Percentiles rank a stretch among this genome's conserved stretches.
Conservation (phyloP, 2,797 vertebrate species). For the Dallia pectoralis region DNA sequence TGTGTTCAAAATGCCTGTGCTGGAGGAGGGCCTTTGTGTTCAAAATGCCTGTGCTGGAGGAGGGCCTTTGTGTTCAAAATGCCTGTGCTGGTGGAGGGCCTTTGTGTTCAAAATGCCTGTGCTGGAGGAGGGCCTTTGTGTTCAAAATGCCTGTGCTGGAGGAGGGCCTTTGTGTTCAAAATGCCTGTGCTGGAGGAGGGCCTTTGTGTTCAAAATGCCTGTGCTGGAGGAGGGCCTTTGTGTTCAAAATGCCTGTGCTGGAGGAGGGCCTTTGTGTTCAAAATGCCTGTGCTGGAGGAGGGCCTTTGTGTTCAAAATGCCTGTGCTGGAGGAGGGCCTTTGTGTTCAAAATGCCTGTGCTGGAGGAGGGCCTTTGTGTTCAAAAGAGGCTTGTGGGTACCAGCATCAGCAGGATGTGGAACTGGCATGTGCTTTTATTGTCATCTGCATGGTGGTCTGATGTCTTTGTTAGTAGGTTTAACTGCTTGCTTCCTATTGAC, state of each 20-base stretch:
- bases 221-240: slow-evolving; percentile 59
- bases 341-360: slow-evolving; percentile 56
- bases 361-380: slow-evolving; percentile 37
- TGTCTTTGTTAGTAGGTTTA: slow-evolving; percentile 64
- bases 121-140: slow-evolving; percentile 61
- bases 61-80: too few species aligned
- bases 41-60: too few species aligned
- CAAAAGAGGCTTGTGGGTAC: slow-evolving; percentile 27
- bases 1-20: too few species aligned
- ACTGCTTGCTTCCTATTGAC: slow-evolving; percentile 47
- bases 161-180: too few species aligned
- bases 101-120: not conserved
- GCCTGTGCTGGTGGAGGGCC: too few species aligned
- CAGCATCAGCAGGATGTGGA: slow-evolving; percentile 66
- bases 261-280: slow-evolving; percentile 57
- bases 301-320: too few species aligned
- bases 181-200: slow-evolving; percentile 53
- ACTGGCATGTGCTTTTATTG: slow-evolving; percentile 54
- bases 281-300: slow-evolving; percentile 51
- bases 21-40: too few species aligned
- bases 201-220: slow-evolving; percentile 55
- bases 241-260: too few species aligned
- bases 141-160: slow-evolving; percentile 54
- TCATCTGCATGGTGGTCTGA: slow-evolving; percentile 60
- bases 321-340: slow-evolving; percentile 54